Evolutionary conservation across 2,797 vertebrate genomes (phyloP).

Genomic region (Chiroxiphia lanceolata): DNA sequence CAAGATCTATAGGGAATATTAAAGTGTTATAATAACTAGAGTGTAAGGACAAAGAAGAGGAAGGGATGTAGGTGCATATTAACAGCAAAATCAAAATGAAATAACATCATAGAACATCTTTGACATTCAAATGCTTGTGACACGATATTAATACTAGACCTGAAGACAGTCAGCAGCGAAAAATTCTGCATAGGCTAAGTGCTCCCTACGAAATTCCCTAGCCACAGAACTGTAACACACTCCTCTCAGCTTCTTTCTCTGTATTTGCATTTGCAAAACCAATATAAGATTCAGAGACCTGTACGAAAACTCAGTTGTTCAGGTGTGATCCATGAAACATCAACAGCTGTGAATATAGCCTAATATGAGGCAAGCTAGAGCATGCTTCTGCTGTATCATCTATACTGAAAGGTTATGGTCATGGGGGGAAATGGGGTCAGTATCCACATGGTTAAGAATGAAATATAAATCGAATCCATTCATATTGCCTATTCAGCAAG

Average conservation of each 20-base stretch:
- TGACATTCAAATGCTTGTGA: background rate
- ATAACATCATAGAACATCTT: slow-evolving; percentile 2
- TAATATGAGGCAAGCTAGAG: background rate
- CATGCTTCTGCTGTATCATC: background rate
- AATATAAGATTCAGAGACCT: background rate
- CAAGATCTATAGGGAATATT: background rate
- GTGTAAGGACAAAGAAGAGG: background rate
- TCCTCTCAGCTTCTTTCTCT: background rate
- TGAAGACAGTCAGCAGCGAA: background rate
- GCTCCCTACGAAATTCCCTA: background rate
- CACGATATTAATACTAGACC: background rate
- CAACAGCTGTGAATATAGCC: background rate
- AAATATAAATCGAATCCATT: background rate
- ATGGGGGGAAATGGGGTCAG: background rate
- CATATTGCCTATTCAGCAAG: background rate
- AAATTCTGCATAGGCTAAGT: background rate
- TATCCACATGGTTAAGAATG: background rate
- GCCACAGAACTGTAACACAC: background rate
- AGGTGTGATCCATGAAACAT: background rate
- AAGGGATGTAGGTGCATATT: background rate
- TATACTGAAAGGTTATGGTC: background rate
- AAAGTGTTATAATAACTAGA: slow-evolving; percentile 15
- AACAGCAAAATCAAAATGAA: background rate
- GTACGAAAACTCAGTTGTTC: background rate
- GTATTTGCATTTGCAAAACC: background rate